phyloP scores from a whole-genome alignment of 2,888 invertebrate genomes.

The Cremastinae sp. region DNA sequence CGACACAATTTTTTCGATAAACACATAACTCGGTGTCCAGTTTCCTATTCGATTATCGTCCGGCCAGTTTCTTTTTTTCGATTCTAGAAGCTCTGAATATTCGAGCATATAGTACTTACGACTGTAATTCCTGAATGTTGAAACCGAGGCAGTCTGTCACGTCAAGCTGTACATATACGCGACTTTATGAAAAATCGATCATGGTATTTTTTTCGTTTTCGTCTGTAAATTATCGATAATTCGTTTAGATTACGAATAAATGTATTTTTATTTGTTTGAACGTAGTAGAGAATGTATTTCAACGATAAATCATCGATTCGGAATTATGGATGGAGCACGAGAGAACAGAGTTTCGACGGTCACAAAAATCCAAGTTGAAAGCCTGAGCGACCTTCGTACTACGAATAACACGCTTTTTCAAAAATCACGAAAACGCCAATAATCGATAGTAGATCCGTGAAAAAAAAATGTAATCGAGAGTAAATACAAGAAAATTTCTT shows the following conservation, averaged over 20 bases:
- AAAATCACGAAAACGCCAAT: neutral
- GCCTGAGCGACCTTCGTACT: neutral
- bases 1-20: too few relatives aligned
- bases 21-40: too few relatives aligned
- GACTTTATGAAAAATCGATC: constrained; percentile 42
- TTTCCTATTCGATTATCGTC: neutral
- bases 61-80: neutral
- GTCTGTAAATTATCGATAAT: constrained; percentile 27
- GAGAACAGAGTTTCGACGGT: constrained; percentile 21
- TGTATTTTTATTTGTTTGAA: constrained; percentile 57
- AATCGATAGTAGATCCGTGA: too few relatives aligned
- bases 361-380: constrained; percentile 2
- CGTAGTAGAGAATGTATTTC: constrained; percentile 31
- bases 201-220: constrained; percentile 28
- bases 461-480: constrained; percentile 8
- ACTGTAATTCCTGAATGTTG: neutral
- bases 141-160: constrained; percentile 8
- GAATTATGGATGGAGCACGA: constrained; percentile 7
- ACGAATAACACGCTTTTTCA: neutral
- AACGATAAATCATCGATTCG: constrained; percentile 21
- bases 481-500: constrained; percentile 26
- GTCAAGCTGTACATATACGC: constrained; percentile 53
- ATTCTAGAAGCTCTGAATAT: neutral
- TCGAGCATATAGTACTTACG: constrained; percentile 33
- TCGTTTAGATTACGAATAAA: constrained; percentile 46